phyloP scores from a whole-genome alignment of 2,888 invertebrate genomes.

The Acronicta leporina region DNA sequence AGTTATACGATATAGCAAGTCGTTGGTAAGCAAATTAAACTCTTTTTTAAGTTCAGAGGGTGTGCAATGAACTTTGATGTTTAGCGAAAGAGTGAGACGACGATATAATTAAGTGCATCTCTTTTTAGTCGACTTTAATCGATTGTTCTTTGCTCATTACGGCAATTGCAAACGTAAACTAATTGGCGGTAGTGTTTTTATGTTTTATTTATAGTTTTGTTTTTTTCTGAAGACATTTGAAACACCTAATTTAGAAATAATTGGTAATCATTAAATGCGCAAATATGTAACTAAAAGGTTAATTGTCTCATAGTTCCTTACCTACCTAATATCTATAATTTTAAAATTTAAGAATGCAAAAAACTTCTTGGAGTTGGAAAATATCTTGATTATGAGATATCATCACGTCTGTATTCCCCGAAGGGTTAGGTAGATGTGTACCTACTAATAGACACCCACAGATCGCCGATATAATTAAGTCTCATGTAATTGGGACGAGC shows the following conservation, averaged over 20 bases:
- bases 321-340: no score
- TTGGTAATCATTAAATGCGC: neutral
- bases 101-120: conserved; percentile 58
- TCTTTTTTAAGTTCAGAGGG: conserved; percentile 63
- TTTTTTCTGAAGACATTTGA: neutral
- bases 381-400: no score
- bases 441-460: no score
- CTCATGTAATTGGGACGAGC: no score
- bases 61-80: conserved; percentile 61
- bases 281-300: neutral
- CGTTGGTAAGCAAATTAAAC: conserved; percentile 67
- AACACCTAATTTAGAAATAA: neutral
- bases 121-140: conserved; percentile 54
- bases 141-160: conserved; percentile 48
- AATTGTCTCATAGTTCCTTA: neutral
- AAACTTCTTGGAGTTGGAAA: neutral
- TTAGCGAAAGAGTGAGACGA: conserved; percentile 31
- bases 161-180: conserved; percentile 46
- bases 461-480: no score
- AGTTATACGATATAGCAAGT: conserved; percentile 61
- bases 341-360: neutral
- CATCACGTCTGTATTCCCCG: no score
- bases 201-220: conserved; percentile 19
- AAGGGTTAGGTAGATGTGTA: no score
- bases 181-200: conserved; percentile 30